phyloP scores from a whole-genome alignment of 2,113 vertebrate species.

The Atrichornis clamosus region DNA sequence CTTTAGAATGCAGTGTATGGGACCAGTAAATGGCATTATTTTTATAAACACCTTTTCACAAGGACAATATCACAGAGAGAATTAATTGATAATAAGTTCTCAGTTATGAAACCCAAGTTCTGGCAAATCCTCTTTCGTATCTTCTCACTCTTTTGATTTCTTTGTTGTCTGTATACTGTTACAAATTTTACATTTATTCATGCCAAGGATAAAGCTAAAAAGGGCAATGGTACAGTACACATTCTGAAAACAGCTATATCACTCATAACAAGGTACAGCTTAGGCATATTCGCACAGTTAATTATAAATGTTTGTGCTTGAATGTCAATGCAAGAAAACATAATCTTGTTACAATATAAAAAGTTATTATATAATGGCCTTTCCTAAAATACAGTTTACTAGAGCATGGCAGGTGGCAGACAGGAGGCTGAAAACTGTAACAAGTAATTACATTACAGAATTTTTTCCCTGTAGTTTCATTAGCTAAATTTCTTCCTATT shows the following conservation, averaged over 20 bases:
- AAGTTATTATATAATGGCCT: slow-evolving; percentile 58
- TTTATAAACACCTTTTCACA: background rate
- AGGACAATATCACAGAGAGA: background rate
- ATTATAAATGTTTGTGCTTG: slow-evolving; percentile 57
- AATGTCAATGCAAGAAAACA: slow-evolving; percentile 48
- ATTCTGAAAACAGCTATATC: slow-evolving; percentile 50
- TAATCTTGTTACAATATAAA: slow-evolving; percentile 64
- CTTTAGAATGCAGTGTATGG: background rate
- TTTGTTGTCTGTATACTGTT: background rate
- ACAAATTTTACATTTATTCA: background rate
- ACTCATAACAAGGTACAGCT: slow-evolving; percentile 31
- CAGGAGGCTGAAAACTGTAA: slow-evolving; percentile 64
- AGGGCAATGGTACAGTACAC: slow-evolving; percentile 5
- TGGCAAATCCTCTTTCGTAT: background rate
- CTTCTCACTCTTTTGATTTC: background rate
- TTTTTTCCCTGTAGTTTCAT: slow-evolving; percentile 64
- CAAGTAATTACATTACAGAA: slow-evolving; percentile 69
- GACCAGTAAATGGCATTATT: background rate
- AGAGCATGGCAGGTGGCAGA: slow-evolving; percentile 67
- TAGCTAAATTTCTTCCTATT: slow-evolving; percentile 67
- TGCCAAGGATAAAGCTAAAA: slow-evolving; percentile 2
- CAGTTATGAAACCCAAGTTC: background rate
- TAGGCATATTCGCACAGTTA: slow-evolving; percentile 43
- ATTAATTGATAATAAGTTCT: background rate
- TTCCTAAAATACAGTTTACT: slow-evolving; percentile 70